These are phyloP conservation scores for Lepidochitona cinerea DNA, from an alignment of 2,888 invertebrate genomes.

Conservation along the genomic window DNA sequence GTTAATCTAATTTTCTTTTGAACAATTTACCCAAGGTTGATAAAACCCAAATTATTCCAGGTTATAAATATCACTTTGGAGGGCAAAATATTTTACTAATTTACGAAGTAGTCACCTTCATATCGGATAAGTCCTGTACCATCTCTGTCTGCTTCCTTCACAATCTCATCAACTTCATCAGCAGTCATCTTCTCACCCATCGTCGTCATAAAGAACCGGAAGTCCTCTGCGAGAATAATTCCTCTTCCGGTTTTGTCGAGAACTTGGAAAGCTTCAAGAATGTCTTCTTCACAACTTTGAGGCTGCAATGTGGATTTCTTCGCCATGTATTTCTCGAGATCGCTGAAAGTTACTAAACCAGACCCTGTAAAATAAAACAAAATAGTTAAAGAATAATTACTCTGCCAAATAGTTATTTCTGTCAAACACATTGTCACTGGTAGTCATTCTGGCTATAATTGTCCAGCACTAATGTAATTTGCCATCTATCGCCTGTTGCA, in stretches of 20 bases:
- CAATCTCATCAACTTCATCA: slow-evolving; percentile 58
- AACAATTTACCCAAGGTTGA: too few species aligned
- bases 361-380: not conserved
- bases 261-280: slow-evolving; percentile 55
- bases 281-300: slow-evolving; percentile 43
- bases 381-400: too few species aligned
- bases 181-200: slow-evolving; percentile 59
- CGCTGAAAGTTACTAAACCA: not conserved
- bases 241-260: not conserved
- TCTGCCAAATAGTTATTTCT: too few species aligned
- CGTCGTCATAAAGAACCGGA: slow-evolving; percentile 60
- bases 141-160: slow-evolving; percentile 45
- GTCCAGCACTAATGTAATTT: too few species aligned
- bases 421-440: too few species aligned
- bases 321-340: not conserved
- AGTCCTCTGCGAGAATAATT: slow-evolving; percentile 31
- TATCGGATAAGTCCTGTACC: slow-evolving; percentile 54
- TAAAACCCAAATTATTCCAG: too few species aligned
- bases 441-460: too few species aligned
- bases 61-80: too few species aligned
- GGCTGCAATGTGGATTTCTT: not conserved
- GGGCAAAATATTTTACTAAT: too few species aligned
- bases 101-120: slow-evolving; percentile 42
- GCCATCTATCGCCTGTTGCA: too few species aligned
- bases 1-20: too few species aligned